Conservation (phyloP, 1,140 invertebrate genomes). For the Euborellia annulipes region DNA sequence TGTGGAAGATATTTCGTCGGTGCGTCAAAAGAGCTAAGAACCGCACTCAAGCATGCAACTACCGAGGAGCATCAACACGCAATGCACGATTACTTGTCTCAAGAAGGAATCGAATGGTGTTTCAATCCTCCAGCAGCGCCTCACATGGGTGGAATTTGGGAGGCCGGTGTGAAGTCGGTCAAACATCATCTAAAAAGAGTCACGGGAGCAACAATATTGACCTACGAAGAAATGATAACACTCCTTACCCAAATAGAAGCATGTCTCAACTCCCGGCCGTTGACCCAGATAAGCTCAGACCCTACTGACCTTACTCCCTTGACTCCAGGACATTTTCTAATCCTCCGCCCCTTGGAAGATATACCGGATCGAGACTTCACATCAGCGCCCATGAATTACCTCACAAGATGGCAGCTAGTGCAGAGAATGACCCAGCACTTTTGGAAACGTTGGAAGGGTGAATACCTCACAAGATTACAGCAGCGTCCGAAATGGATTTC, state of each 20-base stretch:
- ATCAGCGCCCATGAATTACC: slow-evolving; percentile 6
- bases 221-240: slow-evolving; percentile 15
- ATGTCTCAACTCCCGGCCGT: slow-evolving; percentile 21
- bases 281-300: slow-evolving; percentile 17
- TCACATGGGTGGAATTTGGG: slow-evolving; percentile 26
- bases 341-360: slow-evolving; percentile 18
- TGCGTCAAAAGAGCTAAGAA: slow-evolving; percentile 17
- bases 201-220: slow-evolving; percentile 10
- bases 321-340: slow-evolving; percentile 26
- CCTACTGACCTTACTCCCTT: slow-evolving; percentile 18
- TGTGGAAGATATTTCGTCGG: slow-evolving; percentile 28
- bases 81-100: not conserved
- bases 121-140: slow-evolving; percentile 20
- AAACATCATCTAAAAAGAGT: slow-evolving; percentile 16
- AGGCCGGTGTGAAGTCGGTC: slow-evolving; percentile 20
- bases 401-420: slow-evolving; percentile 15
- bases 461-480: slow-evolving; percentile 18
- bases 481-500: slow-evolving; percentile 14
- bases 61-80: not conserved
- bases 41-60: slow-evolving; percentile 8
- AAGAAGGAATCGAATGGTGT: slow-evolving; percentile 17
- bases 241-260: slow-evolving; percentile 12
- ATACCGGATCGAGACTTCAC: slow-evolving; percentile 15
- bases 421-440: slow-evolving; percentile 16
- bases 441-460: slow-evolving; percentile 17